A percentile compares a stretch with the other conserved stretches of the same genome.
Evolutionary conservation across 1,140 invertebrate genomes (phyloP).

Genomic region (Drosophila grimshawi): DNA sequence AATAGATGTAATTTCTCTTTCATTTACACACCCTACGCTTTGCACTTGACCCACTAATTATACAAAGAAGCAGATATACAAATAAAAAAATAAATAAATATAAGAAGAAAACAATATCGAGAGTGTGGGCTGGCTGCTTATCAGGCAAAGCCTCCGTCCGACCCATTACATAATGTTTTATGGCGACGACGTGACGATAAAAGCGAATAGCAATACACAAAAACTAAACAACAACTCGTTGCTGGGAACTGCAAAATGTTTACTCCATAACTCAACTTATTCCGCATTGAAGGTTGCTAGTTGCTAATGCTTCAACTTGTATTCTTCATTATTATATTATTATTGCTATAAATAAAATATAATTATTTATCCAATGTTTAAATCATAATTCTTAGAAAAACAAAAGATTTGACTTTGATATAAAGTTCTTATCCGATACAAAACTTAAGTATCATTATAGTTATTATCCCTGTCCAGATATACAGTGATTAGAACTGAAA

Average conservation of each 20-base stretch:
- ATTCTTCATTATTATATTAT: too few relatives aligned
- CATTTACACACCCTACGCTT: constrained; percentile 1
- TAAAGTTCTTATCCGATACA: too few relatives aligned
- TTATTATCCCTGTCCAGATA: too few relatives aligned
- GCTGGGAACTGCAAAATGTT: constrained; percentile 16
- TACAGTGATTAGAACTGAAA: too few relatives aligned
- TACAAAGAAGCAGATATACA: constrained; percentile 12
- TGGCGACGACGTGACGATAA: constrained; percentile 70
- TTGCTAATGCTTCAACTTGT: too few relatives aligned
- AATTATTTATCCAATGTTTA: constrained; percentile 5
- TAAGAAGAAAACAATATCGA: constrained; percentile 14
- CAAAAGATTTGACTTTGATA: not conserved
- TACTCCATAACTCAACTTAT: constrained; percentile 14
- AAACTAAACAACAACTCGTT: constrained; percentile 1
- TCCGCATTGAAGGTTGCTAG: too few relatives aligned
- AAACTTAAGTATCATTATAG: too few relatives aligned
- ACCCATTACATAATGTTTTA: constrained; percentile 68
- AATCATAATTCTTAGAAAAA: too few relatives aligned
- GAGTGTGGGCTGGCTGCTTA: constrained; percentile 2
- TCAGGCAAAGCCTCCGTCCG: constrained; percentile 27
- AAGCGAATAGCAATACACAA: constrained; percentile 29
- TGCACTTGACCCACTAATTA: constrained; percentile 77
- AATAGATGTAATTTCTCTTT: not conserved
- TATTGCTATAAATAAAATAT: too few relatives aligned
- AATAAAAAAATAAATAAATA: not conserved